Evolutionary conservation across 2,113 vertebrate genomes (phyloP).

Genomic region (Hippopotamus amphibius): DNA sequence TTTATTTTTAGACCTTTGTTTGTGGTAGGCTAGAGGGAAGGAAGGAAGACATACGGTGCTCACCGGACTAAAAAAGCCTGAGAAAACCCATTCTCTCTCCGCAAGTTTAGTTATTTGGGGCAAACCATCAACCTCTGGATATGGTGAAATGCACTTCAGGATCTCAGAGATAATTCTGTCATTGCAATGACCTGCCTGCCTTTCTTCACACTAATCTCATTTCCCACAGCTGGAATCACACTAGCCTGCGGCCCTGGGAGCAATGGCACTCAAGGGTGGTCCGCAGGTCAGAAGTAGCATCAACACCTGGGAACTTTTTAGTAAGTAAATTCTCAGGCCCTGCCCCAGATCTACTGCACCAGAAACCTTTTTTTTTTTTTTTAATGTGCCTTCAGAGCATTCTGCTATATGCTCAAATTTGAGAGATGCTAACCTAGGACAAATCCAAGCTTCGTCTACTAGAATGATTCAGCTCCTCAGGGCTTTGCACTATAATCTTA

Average conservation of each 20-base stretch:
- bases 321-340: neutral
- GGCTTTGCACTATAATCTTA: neutral
- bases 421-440: neutral
- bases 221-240: neutral
- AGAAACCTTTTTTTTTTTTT: neutral
- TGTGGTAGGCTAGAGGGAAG: neutral
- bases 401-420: neutral
- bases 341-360: neutral
- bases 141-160: neutral
- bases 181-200: neutral
- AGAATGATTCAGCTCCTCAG: neutral
- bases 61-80: neutral
- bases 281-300: neutral
- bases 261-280: neutral
- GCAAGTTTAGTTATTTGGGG: neutral
- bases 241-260: neutral
- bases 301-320: neutral
- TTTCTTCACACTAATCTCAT: neutral
- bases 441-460: neutral
- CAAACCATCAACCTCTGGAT: neutral
- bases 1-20: slow-evolving; percentile 43
- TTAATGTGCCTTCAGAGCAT: neutral
- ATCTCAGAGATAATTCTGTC: slow-evolving; percentile 27
- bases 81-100: neutral
- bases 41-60: neutral